These are phyloP conservation scores for Otocyon megalotis DNA, from an alignment of 2,113 vertebrate genomes.

Conservation along the genomic window DNA sequence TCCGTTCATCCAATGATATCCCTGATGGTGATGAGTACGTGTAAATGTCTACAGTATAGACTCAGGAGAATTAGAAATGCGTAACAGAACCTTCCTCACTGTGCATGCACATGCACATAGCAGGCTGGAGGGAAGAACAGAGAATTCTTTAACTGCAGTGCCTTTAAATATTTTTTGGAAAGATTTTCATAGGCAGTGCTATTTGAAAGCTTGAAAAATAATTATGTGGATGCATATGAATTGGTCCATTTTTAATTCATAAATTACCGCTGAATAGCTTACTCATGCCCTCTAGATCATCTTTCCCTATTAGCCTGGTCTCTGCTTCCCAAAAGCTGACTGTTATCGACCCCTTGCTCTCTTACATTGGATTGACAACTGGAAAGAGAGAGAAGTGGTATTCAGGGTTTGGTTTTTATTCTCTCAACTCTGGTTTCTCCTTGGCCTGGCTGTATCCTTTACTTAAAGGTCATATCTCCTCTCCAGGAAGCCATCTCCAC, in stretches of 20 bases:
- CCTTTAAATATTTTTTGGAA: background rate
- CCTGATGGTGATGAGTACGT: background rate
- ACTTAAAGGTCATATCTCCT: background rate
- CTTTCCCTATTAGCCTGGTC: background rate
- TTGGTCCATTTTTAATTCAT: background rate
- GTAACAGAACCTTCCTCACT: background rate
- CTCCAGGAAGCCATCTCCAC: background rate
- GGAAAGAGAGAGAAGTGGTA: background rate
- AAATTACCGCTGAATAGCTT: background rate
- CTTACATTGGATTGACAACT: background rate
- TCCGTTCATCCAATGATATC: background rate
- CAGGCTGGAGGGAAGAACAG: background rate
- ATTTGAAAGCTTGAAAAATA: background rate
- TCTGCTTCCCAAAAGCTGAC: background rate
- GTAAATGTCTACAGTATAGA: background rate
- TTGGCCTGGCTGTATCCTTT: background rate
- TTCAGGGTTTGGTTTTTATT: background rate
- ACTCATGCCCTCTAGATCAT: background rate
- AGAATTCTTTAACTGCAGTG: background rate
- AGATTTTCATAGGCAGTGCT: background rate
- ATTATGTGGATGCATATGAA: background rate
- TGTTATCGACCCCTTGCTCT: background rate
- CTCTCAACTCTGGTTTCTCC: background rate
- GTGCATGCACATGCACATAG: accelerated
- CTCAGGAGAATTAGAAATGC: background rate